Base-by-base conservation (phyloP, 2,888 invertebrate genomes). In the Molorchus minor region DNA sequence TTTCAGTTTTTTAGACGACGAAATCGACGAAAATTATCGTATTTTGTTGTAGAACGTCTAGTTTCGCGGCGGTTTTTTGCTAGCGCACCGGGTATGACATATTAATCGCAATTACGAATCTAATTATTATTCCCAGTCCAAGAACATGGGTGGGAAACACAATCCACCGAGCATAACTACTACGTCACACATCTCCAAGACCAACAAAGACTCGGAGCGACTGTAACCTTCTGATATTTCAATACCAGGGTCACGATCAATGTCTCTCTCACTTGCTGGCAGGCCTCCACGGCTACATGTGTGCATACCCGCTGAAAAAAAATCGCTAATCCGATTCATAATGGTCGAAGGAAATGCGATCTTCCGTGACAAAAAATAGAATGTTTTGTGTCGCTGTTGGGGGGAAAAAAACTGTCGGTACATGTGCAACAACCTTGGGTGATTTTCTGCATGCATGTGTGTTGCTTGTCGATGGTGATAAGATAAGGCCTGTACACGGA, bases 241-340 rank as follows among this genome's bases (percentile, higher is more conserved):
- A 74, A 72, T 73, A 73, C 70, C 73, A 75, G 71, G 75, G 75
- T 75, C 75, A 75, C 71, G 73, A 74, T 73, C 74, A 71, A 71
- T 74, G 72, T 68, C 33, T 33, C 33, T 10, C 44, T 44, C 44
- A 29, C 44, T 44, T 21, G 15, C 40, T 10, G 12, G 20, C 43
- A n/a, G n/a, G n/a, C n/a, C n/a, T n/a, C n/a, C n/a, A n/a, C n/a
- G n/a, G n/a, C n/a, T n/a, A n/a, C n/a, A n/a, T n/a, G n/a, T n/a
- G n/a, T n/a, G n/a, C n/a, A n/a, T n/a, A n/a, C n/a, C n/a, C n/a
- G n/a, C n/a, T n/a, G n/a, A 33, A 16, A 15, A 43, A 41, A 43
- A 46, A 15, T 47, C 43, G 58, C 38, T 38, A 40, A 52, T 40
- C 35, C 25, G 43, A 56, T 62, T 55, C 57, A 57, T 61, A 44